A percentile compares a stretch with the other conserved stretches of the same genome.
These are phyloP conservation scores for Poeciliopsis prolifica DNA, from an alignment of 2,113 vertebrate species.

Conservation along the genomic window DNA sequence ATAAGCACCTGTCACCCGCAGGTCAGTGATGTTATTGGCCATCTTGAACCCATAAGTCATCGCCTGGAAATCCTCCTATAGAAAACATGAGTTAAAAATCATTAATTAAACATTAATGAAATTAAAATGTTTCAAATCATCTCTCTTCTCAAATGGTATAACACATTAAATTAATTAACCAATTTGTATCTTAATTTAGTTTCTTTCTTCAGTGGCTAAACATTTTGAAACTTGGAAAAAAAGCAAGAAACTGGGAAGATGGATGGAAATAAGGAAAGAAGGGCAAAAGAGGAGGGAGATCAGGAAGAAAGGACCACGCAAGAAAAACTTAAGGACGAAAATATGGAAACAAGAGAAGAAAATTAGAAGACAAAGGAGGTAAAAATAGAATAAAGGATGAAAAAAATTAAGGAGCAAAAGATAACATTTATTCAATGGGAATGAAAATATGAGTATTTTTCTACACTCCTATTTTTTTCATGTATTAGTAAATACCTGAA, in stretches of 20 bases:
- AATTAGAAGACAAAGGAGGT: not conserved
- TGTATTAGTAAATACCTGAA: not conserved
- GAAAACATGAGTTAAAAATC: not conserved
- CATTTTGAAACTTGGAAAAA: not conserved
- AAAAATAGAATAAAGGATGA: not conserved
- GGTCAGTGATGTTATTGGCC: slow-evolving; percentile 97
- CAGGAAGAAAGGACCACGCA: not conserved
- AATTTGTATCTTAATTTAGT: not conserved
- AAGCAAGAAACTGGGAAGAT: not conserved
- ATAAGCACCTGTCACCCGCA: slow-evolving; percentile 93
- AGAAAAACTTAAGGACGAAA: not conserved
- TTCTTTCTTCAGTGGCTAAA: not conserved
- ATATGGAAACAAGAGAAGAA: not conserved
- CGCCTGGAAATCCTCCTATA: slow-evolving; percentile 97
- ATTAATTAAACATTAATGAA: not conserved
- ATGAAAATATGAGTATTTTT: not conserved
- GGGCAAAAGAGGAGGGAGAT: not conserved
- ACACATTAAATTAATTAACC: not conserved
- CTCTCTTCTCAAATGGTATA: not conserved
- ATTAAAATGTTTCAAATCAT: not conserved
- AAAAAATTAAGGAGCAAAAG: not conserved
- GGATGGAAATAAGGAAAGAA: not conserved
- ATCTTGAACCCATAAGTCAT: slow-evolving; percentile 99
- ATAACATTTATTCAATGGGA: not conserved
- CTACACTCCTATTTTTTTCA: not conserved